phyloP scores from a whole-genome alignment of 1,140 invertebrate species.

The Eulimnadia texana region DNA sequence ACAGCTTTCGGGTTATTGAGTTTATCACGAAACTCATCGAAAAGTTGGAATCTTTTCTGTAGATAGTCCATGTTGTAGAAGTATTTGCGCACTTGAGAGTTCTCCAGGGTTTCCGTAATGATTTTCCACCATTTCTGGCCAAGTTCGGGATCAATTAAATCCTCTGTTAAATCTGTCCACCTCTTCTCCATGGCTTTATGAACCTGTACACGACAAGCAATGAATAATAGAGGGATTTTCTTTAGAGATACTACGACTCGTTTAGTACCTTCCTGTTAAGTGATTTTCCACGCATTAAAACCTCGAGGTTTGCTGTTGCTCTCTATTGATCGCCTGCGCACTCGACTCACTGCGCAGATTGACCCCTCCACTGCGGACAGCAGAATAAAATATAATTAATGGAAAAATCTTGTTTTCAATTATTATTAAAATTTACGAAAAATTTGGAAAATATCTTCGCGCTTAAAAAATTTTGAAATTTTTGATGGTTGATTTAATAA shows the following conservation, averaged over 20 bases:
- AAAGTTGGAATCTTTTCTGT: background rate
- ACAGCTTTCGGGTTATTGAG: background rate
- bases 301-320: too few relatives aligned
- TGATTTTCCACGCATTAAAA: too few relatives aligned
- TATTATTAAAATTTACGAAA: too few relatives aligned
- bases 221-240: background rate
- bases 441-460: too few relatives aligned
- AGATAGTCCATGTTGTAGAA: slow-evolving; percentile 8
- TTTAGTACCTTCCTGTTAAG: too few relatives aligned
- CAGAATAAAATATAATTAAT: too few relatives aligned
- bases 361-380: too few relatives aligned
- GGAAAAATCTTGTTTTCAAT: too few relatives aligned
- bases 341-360: background rate
- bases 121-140: background rate
- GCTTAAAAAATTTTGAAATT: too few relatives aligned
- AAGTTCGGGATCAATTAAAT: background rate
- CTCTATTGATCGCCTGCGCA: background rate
- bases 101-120: background rate
- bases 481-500: too few relatives aligned
- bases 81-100: background rate
- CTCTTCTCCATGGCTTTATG: background rate
- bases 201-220: background rate
- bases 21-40: background rate
- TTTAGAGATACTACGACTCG: too few relatives aligned
- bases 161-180: background rate